Evolutionary conservation across 2,888 invertebrate genomes (phyloP).

Genomic region (Harpalus rufipes): DNA sequence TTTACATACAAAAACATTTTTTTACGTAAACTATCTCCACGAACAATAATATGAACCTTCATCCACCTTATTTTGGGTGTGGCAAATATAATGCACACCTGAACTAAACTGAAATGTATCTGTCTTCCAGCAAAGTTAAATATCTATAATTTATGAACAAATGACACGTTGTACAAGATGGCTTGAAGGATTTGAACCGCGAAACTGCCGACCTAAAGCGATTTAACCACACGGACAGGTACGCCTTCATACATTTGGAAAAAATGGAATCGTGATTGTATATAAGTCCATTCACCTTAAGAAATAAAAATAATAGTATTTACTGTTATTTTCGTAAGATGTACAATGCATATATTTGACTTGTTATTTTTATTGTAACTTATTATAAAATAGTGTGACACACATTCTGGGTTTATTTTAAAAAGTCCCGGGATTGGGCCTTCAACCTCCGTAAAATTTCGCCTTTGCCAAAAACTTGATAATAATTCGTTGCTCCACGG

Average conservation of each 20-base stretch:
- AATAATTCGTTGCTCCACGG: too few species aligned
- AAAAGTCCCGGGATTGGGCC: too few species aligned
- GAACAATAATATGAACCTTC: too few species aligned
- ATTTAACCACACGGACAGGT: not conserved
- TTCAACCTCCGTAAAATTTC: too few species aligned
- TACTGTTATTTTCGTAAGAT: too few species aligned
- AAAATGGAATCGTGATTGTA: not conserved
- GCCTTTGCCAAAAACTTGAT: too few species aligned
- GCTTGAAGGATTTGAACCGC: slow-evolving; percentile 4
- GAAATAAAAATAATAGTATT: too few species aligned
- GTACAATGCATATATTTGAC: too few species aligned
- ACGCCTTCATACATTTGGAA: not conserved
- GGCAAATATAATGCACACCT: not conserved
- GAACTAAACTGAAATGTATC: not conserved
- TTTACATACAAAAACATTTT: not conserved
- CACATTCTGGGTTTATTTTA: too few species aligned
- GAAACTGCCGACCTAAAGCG: not conserved
- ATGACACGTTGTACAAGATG: not conserved
- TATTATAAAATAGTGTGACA: too few species aligned
- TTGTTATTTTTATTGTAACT: too few species aligned
- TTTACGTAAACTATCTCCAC: not conserved
- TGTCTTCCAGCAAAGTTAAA: not conserved
- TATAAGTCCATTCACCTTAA: not conserved
- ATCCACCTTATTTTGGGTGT: not conserved
- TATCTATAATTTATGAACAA: not conserved